A percentile compares a stretch with the other conserved stretches of the same genome.
phyloP scores from a whole-genome alignment of 1,140 invertebrate species.

The Heliconius hermathena region DNA sequence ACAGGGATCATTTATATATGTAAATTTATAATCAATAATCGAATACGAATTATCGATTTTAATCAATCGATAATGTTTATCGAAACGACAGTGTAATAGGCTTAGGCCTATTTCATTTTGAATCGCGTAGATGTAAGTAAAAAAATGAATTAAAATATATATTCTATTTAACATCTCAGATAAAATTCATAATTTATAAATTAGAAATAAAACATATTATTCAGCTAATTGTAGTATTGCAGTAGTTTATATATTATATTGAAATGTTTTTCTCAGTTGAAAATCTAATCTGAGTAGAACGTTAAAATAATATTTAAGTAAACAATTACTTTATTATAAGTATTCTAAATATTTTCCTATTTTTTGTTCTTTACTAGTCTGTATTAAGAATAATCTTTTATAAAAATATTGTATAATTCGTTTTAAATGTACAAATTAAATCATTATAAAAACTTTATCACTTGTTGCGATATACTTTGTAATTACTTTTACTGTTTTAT shows the following conservation, averaged over 20 bases:
- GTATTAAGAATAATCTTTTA: background rate
- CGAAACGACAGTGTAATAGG: background rate
- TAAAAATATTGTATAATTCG: background rate
- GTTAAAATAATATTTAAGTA: background rate
- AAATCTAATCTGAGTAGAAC: background rate
- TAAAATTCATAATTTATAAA: background rate
- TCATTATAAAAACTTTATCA: background rate
- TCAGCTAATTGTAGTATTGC: background rate
- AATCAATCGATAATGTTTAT: background rate
- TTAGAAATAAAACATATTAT: background rate
- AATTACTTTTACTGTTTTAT: background rate
- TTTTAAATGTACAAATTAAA: background rate
- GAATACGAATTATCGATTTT: slow-evolving; percentile 7
- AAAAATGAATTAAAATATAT: background rate
- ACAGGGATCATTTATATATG: background rate
- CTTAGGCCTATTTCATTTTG: background rate
- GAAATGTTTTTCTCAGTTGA: background rate
- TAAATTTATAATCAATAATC: background rate
- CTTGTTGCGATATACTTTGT: background rate
- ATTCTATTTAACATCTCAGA: background rate
- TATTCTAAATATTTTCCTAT: background rate
- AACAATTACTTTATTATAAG: background rate
- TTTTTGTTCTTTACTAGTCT: background rate
- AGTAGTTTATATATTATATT: background rate
- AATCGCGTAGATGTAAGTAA: background rate